phyloP scores from a whole-genome alignment of 2,888 invertebrate species.

The Caenorhabditis sp. region DNA sequence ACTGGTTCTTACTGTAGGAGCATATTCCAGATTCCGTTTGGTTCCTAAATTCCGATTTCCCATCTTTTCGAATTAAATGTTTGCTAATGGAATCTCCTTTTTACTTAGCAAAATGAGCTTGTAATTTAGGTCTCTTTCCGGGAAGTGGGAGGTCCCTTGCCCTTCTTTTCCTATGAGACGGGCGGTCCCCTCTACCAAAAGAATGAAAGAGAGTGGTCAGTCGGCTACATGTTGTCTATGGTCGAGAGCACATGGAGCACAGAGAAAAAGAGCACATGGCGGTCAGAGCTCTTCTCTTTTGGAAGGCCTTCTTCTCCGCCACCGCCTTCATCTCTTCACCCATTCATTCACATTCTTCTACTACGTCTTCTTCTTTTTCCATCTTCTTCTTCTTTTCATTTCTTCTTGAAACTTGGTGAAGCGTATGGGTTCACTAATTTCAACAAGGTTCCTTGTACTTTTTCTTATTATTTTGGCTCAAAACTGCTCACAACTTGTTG shows the following conservation, averaged over 20 bases:
- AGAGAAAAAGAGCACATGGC: constrained; percentile 46
- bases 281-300: constrained; percentile 41
- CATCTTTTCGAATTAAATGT: constrained; percentile 9
- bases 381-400: constrained; percentile 25
- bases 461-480: constrained; percentile 1
- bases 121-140: constrained; percentile 34
- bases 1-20: background rate
- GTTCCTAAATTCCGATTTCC: background rate
- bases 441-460: constrained; percentile 20
- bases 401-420: constrained; percentile 27
- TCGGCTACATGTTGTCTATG: constrained; percentile 38
- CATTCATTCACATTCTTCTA: constrained; percentile 44
- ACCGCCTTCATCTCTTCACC: constrained; percentile 48
- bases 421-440: constrained; percentile 43
- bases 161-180: constrained; percentile 17
- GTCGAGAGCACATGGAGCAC: constrained; percentile 29
- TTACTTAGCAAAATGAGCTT: constrained; percentile 40
- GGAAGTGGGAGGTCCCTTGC: background rate
- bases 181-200: constrained; percentile 39
- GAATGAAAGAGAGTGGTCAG: constrained; percentile 39
- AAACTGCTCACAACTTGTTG: constrained; percentile 1
- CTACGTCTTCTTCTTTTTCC: constrained; percentile 41
- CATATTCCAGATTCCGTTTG: background rate
- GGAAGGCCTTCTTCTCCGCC: constrained; percentile 7
- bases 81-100: constrained; percentile 7